phyloP scores from a whole-genome alignment of 2,113 vertebrate species.

The Cepphus grylle region DNA sequence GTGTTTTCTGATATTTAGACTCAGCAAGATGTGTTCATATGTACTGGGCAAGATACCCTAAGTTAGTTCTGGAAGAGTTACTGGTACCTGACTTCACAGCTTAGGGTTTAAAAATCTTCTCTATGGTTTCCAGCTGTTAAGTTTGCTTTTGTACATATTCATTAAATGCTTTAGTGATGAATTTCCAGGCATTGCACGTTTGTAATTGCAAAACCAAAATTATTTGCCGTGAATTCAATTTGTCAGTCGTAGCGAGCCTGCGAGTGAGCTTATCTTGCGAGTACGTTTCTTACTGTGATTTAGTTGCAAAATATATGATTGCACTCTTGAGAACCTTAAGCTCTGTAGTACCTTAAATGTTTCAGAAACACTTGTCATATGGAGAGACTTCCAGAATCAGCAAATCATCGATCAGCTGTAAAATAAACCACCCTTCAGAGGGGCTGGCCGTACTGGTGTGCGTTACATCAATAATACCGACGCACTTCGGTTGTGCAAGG shows the following conservation, averaged over 20 bases:
- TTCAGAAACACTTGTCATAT: slow-evolving; percentile 48
- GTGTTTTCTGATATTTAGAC: slow-evolving; percentile 17
- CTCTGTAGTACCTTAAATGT: slow-evolving; percentile 29
- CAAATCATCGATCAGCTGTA: slow-evolving; percentile 8
- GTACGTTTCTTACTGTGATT: background rate
- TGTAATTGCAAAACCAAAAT: background rate
- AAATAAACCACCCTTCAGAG: slow-evolving; percentile 15
- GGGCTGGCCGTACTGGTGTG: background rate
- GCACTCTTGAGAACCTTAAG: background rate
- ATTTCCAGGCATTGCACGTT: background rate
- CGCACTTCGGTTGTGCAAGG: background rate
- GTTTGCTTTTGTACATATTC: background rate
- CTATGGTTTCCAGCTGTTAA: background rate
- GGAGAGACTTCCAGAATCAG: slow-evolving; percentile 38
- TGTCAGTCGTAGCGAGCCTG: background rate
- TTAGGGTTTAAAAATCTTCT: background rate
- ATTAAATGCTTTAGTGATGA: background rate
- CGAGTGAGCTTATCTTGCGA: background rate
- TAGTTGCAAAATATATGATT: slow-evolving; percentile 16
- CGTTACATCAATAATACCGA: background rate
- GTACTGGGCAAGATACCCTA: background rate
- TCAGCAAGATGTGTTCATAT: background rate
- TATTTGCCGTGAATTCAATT: background rate
- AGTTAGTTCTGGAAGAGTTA: background rate
- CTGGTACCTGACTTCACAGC: background rate